A percentile compares a stretch with the other conserved stretches of the same genome.
Evolutionary conservation across 2,797 vertebrate species (phyloP).

Genomic region (Florisuga fusca): DNA sequence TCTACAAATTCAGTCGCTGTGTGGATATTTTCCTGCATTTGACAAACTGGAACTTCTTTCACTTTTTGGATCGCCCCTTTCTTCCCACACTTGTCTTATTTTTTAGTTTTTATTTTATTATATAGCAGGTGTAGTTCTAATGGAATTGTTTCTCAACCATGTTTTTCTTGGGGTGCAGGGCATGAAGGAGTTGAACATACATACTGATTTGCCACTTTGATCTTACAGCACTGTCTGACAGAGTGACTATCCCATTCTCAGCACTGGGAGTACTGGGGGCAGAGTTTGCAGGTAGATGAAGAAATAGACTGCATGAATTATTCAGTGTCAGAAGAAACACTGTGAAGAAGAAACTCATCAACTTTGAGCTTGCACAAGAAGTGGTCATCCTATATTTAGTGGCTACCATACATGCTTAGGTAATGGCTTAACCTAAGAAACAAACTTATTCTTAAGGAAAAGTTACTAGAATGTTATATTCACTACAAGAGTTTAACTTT

Average conservation of each 20-base stretch:
- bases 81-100: background rate
- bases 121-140: background rate
- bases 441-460: background rate
- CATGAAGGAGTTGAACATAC: background rate
- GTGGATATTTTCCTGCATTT: background rate
- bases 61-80: background rate
- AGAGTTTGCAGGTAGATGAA: background rate
- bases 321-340: background rate
- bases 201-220: background rate
- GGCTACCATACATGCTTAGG: background rate
- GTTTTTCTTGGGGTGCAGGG: background rate
- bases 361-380: background rate
- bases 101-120: background rate
- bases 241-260: background rate
- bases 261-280: background rate
- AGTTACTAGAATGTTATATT: background rate
- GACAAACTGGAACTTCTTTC: background rate
- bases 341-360: background rate
- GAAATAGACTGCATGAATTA: rapidly evolving
- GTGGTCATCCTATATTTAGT: background rate
- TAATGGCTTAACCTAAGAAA: background rate
- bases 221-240: background rate
- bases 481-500: background rate
- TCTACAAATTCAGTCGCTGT: background rate
- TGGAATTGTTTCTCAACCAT: background rate